A percentile compares a stretch with the other conserved stretches of the same genome.
Conservation (phyloP, 37 sponge, comb jelly and placozoan species). For the Eunapius fragilis region DNA sequence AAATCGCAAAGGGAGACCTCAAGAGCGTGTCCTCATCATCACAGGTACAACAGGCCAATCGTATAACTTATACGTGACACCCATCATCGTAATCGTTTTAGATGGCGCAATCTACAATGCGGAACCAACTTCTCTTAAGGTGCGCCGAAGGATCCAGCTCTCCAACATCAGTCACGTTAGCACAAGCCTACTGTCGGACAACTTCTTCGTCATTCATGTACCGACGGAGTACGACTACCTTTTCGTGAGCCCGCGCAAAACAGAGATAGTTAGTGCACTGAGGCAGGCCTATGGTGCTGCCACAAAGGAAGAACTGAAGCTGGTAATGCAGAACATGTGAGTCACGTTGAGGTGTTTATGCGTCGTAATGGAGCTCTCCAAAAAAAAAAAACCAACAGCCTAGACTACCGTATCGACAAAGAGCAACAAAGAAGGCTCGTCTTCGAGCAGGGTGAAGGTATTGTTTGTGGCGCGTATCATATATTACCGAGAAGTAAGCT, state of each 20-base stretch:
- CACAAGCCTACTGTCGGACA: conserved; percentile 75
- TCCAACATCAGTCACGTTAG: conserved; percentile 79
- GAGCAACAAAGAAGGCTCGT: conserved; percentile 59
- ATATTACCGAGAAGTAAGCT: neutral
- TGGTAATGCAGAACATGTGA: conserved; percentile 61
- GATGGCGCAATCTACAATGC: conserved; percentile 78
- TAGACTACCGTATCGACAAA: conserved; percentile 71
- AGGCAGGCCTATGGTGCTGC: conserved; percentile 34
- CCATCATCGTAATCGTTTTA: neutral
- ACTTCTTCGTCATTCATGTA: conserved; percentile 89
- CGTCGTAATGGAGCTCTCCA: neutral
- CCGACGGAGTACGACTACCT: conserved; percentile 89
- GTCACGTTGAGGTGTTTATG: neutral
- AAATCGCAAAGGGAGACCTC: conserved; percentile 66
- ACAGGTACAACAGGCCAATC: conserved; percentile 65
- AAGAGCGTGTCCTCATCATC: conserved; percentile 70
- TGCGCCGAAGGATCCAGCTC: conserved; percentile 57
- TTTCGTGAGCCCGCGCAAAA: conserved; percentile 74
- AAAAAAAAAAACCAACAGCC: conserved; percentile 11
- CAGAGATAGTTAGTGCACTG: conserved; percentile 52
- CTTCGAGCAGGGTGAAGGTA: conserved; percentile 54
- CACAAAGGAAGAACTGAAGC: conserved; percentile 41
- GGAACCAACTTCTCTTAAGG: conserved; percentile 49
- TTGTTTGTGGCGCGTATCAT: neutral
- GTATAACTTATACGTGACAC: too few species aligned